A percentile compares a stretch with the other conserved stretches of the same genome.
Evolutionary conservation across 2,797 vertebrate species (phyloP).

Genomic region (Acanthopagrus latus): DNA sequence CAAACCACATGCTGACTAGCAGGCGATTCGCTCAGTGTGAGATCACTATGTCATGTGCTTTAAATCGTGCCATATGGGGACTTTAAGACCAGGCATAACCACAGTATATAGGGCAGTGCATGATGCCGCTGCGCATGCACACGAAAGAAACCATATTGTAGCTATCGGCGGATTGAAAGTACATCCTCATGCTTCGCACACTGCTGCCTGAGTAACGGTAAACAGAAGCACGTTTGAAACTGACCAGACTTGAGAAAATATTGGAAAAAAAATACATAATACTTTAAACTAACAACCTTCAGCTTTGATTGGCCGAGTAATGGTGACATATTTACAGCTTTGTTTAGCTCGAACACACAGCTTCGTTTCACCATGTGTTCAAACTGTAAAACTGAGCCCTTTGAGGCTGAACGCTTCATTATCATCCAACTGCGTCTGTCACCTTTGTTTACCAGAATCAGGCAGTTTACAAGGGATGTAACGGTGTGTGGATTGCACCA

Average conservation of each 20-base stretch:
- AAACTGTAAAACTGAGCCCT: background rate
- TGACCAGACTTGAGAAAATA: background rate
- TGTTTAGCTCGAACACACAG: background rate
- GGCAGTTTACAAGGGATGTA: slow-evolving; percentile 14
- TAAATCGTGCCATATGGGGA: slow-evolving; percentile 78
- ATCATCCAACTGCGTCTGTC: slow-evolving; percentile 5
- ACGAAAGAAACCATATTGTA: slow-evolving; percentile 21
- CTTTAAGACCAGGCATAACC: slow-evolving; percentile 64
- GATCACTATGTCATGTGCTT: slow-evolving; percentile 71
- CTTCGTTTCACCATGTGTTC: slow-evolving; percentile 4
- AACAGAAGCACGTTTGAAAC: slow-evolving; percentile 39
- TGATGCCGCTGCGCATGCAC: slow-evolving; percentile 30
- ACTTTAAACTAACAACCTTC: slow-evolving; percentile 4
- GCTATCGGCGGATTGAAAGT: slow-evolving; percentile 34
- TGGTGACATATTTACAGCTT: background rate
- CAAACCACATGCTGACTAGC: slow-evolving; percentile 62
- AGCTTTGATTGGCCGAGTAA: slow-evolving; percentile 7
- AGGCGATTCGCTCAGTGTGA: slow-evolving; percentile 65
- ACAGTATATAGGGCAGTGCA: slow-evolving; percentile 53
- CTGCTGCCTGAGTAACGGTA: slow-evolving; percentile 1
- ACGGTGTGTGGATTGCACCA: slow-evolving; percentile 32
- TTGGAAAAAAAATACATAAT: slow-evolving; percentile 5
- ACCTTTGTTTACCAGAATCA: slow-evolving; percentile 13
- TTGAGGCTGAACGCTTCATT: slow-evolving; percentile 25
- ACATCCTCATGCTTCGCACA: slow-evolving; percentile 31